Evolutionary conservation across 2,888 invertebrate species (phyloP), one percentile per base, ranked within the genome.

Genomic region (Poecilobothrus nobilitatus): DNA sequence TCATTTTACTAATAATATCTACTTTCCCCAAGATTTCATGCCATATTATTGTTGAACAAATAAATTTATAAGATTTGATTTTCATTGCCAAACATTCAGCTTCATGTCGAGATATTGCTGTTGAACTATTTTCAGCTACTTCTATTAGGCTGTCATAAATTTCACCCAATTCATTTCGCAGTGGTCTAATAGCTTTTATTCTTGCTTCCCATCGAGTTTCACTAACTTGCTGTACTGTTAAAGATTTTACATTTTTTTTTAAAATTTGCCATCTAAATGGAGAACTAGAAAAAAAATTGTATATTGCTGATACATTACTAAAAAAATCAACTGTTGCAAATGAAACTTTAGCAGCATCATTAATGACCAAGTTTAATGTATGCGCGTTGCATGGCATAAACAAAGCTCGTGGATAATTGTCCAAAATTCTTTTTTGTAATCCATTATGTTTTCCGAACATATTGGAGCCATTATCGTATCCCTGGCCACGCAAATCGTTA

Each of bases 141-240:
- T 44, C 66, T 41, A 66, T 22, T 44, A 66, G n/a, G 18, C 41
- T 20, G 65, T 69, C 69, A 67, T 53, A 53, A 53, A 66, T 66
- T 22, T 66, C 44, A 22, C 66, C 66, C 20, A 66, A 53, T 22
- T 44, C 12, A 44, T 20, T 37, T 44, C 37, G 34, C 34, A 66
- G 44, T 37, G 66, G 66, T 44, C n/a, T 66, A 44, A 66, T n/a
- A 18, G 66, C 41, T 37, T 33, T 21, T 66, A 70, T 66, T 63
- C 66, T 41, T 27, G 63, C 68, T 67, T 69, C 69, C 67, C 44
- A 69, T 67, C 67, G 63, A 65, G 67, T 67, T 37, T 67, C 67
- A 41, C 41, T 66, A 44, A 69, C 67, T 64, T 34, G 66, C 37
- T 66, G 44, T 7, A 44, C 22, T 20, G 44, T 66, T 20, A 66